These are phyloP conservation scores for Andricus quercusramuli DNA, from an alignment of 2,888 invertebrate genomes.

Conservation along the genomic window DNA sequence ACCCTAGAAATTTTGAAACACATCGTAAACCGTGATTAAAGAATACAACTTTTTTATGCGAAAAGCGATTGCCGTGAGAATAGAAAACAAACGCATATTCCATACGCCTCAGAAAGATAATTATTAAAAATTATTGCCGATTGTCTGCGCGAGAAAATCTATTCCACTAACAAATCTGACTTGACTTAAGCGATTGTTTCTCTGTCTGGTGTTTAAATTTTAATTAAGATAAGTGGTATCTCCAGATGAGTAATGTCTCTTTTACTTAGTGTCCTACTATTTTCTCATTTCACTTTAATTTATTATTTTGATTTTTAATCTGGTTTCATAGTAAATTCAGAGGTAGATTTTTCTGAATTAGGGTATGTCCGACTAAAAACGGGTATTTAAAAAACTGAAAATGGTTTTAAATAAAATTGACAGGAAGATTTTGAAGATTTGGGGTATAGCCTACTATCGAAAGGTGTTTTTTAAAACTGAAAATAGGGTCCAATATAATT, in stretches of 20 bases:
- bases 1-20: conserved; percentile 6
- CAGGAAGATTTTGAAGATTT: no score
- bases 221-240: background rate
- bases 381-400: no score
- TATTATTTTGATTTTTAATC: no score
- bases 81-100: conserved; percentile 35
- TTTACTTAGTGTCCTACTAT: background rate
- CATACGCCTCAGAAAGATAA: conserved; percentile 33
- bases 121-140: conserved; percentile 28
- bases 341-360: no score
- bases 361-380: no score
- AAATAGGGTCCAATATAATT: no score
- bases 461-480: no score
- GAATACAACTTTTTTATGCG: background rate
- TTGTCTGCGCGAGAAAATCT: conserved; percentile 34
- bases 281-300: no score
- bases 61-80: conserved; percentile 20
- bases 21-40: background rate
- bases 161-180: conserved; percentile 18
- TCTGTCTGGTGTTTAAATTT: background rate
- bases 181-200: conserved; percentile 20
- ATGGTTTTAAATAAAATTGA: no score
- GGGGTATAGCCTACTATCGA: no score
- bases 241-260: background rate
- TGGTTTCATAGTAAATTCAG: no score